Percentiles rank a stretch among this genome's conserved stretches.
Evolutionary conservation across 2,797 vertebrate species (phyloP).

Genomic region (Sylvia borin): DNA sequence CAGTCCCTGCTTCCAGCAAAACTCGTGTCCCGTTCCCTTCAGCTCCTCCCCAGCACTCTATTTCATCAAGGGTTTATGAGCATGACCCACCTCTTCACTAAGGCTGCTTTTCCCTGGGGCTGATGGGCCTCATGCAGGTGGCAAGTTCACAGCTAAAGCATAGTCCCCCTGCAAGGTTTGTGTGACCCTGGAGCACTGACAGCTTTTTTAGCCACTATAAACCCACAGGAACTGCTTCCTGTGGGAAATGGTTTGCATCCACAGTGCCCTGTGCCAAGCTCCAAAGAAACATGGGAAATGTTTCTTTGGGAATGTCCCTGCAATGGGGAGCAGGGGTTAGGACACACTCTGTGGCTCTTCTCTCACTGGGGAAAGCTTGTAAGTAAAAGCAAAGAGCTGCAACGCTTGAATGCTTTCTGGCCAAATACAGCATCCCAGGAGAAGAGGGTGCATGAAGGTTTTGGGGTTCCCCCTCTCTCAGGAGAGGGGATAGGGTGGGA

Average conservation of each 20-base stretch:
- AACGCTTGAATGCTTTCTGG: not conserved
- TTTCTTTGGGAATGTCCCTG: not conserved
- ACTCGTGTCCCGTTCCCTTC: not conserved
- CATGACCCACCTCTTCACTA: not conserved
- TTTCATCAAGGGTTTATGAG: not conserved
- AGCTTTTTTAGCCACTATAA: not conserved
- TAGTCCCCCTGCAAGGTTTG: not conserved
- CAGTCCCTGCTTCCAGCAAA: not conserved
- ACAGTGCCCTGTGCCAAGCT: not conserved
- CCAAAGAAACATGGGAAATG: not conserved
- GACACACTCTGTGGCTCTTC: rapidly evolving
- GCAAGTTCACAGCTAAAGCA: not conserved
- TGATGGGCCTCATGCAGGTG: not conserved
- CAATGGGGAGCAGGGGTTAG: not conserved
- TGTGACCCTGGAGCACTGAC: not conserved
- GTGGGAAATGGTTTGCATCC: not conserved
- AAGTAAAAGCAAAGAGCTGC: not conserved
- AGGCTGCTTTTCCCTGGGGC: not conserved
- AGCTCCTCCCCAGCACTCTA: not conserved
- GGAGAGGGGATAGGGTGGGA: not conserved
- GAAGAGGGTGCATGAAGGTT: not conserved
- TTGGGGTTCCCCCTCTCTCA: not conserved
- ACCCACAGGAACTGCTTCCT: rapidly evolving
- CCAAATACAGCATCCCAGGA: not conserved
- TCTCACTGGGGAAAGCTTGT: not conserved